Evolutionary conservation across 2,113 vertebrate species (phyloP).

Genomic region (Sinocyclocheilus rhinocerous): DNA sequence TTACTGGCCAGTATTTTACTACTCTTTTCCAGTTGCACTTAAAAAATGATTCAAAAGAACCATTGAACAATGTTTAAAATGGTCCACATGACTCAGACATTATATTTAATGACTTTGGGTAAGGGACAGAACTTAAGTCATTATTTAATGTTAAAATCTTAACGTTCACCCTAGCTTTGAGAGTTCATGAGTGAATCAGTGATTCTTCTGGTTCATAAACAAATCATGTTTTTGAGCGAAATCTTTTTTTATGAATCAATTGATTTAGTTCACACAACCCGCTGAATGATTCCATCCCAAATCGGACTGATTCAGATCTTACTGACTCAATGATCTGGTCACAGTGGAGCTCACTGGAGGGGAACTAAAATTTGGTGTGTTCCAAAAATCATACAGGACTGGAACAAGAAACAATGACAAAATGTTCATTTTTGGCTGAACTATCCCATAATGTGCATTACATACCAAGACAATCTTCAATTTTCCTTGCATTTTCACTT

Average conservation of each 20-base stretch:
- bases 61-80: neutral
- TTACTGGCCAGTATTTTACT: neutral
- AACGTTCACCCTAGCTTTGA: neutral
- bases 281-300: neutral
- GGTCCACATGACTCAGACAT: neutral
- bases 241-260: neutral
- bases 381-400: neutral
- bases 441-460: neutral
- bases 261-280: neutral
- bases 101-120: neutral
- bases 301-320: neutral
- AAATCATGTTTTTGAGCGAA: neutral
- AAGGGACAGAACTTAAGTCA: neutral
- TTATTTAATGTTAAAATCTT: neutral
- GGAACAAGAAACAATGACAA: neutral
- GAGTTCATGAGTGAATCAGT: neutral
- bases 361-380: neutral
- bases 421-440: neutral
- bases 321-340: neutral
- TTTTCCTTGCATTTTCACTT: slow-evolving; percentile 51
- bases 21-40: neutral
- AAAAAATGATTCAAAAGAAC: neutral
- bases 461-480: slow-evolving; percentile 14
- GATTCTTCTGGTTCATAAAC: neutral
- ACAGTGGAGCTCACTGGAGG: neutral